Percentiles rank a stretch among this genome's conserved stretches.
Conservation (phyloP, 2,113 vertebrate species). For the Rhea pennata region DNA sequence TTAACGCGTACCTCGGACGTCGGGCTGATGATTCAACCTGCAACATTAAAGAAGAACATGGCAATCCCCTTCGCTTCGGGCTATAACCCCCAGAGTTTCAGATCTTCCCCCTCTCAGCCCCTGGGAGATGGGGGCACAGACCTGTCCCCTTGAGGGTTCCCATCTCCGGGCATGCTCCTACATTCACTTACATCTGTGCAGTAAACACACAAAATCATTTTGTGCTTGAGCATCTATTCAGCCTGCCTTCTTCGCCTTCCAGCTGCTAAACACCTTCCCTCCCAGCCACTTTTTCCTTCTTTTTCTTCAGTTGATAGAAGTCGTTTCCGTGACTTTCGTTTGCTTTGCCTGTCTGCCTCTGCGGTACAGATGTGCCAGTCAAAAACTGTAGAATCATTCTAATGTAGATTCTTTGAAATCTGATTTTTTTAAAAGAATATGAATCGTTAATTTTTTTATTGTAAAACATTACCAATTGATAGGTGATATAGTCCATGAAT, state of each 20-base stretch:
- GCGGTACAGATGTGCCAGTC: neutral
- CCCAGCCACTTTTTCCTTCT: neutral
- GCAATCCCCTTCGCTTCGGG: neutral
- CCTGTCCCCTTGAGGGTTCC: neutral
- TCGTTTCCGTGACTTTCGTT: rapidly evolving
- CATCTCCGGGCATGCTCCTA: neutral
- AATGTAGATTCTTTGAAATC: neutral
- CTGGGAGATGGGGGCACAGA: neutral
- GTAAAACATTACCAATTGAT: neutral
- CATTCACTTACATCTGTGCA: rapidly evolving
- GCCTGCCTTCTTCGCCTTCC: neutral
- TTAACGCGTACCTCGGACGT: neutral
- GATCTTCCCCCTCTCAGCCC: neutral
- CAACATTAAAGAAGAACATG: neutral
- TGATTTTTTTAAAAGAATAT: neutral
- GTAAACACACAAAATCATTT: neutral
- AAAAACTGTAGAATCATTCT: neutral
- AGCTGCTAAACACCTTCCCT: neutral
- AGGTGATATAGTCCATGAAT: neutral
- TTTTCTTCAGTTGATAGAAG: neutral
- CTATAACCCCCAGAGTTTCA: rapidly evolving
- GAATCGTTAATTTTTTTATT: neutral
- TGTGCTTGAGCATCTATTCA: neutral
- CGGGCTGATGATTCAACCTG: neutral
- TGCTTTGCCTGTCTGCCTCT: neutral